Evolutionary conservation across 2,888 invertebrate genomes (phyloP).

Genomic region (Cenopis cana): DNA sequence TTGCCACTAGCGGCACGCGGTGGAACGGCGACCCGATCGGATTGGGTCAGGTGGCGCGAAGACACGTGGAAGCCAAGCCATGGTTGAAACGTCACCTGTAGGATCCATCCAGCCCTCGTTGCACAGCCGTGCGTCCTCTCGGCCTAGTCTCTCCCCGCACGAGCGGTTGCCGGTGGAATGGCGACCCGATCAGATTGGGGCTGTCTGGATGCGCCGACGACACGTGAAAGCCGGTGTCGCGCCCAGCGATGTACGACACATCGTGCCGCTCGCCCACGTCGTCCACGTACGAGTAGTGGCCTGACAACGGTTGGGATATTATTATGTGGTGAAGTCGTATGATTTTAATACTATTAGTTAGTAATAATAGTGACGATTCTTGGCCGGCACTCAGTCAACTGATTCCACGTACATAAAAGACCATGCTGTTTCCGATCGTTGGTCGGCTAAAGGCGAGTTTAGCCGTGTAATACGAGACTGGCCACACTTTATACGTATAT

Average conservation of each 20-base stretch:
- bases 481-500: too few species aligned
- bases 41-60: conserved; percentile 87
- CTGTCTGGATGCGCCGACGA: conserved; percentile 88
- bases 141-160: conserved; percentile 87
- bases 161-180: conserved; percentile 87
- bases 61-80: conserved; percentile 89
- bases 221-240: conserved; percentile 91
- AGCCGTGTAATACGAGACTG: neutral
- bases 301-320: conserved; percentile 60
- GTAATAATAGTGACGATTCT: neutral
- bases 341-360: too few species aligned
- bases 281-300: conserved; percentile 89
- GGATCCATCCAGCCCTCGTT: conserved; percentile 89
- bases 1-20: conserved; percentile 85
- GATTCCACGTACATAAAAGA: neutral
- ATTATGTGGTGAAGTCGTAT: neutral
- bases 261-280: conserved; percentile 91
- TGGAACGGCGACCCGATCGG: conserved; percentile 87
- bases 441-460: neutral
- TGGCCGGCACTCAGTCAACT: neutral
- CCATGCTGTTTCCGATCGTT: neutral
- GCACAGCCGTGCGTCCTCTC: conserved; percentile 89
- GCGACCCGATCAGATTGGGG: conserved; percentile 86
- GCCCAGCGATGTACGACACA: conserved; percentile 90
- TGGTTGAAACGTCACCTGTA: conserved; percentile 81